phyloP scores from a whole-genome alignment of 2,797 vertebrate species.

The Neosilurus hyrtlii region DNA sequence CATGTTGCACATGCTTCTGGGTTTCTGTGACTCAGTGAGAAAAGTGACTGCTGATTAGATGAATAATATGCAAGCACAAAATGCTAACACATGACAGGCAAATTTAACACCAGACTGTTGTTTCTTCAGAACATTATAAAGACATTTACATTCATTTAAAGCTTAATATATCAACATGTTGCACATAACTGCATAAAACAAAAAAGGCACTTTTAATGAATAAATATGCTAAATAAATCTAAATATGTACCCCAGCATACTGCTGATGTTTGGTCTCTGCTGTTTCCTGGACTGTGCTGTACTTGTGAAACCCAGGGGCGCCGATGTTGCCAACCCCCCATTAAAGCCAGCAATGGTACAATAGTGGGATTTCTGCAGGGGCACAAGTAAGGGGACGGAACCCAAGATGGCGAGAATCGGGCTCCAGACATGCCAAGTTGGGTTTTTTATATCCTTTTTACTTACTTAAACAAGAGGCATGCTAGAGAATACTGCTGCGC shows the following conservation, averaged over 20 bases:
- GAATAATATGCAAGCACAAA: not conserved
- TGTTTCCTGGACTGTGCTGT: slow-evolving; percentile 34
- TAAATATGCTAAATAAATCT: not conserved
- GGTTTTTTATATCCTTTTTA: slow-evolving; percentile 19
- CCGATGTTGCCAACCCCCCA: not conserved
- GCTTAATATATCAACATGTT: not conserved
- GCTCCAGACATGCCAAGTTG: slow-evolving; percentile 26
- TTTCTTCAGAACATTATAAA: not conserved
- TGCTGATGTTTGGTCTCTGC: slow-evolving; percentile 19
- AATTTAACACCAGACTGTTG: not conserved
- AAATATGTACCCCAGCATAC: not conserved
- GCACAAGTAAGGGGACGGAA: slow-evolving; percentile 17
- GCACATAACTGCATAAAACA: not conserved
- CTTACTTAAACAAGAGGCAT: slow-evolving; percentile 32
- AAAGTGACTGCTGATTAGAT: not conserved
- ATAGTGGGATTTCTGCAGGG: slow-evolving; percentile 34
- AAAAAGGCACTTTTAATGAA: not conserved
- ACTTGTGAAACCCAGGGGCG: slow-evolving; percentile 17
- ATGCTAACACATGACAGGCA: not conserved
- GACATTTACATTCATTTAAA: not conserved
- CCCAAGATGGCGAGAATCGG: slow-evolving; percentile 4
- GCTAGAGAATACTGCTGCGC: slow-evolving; percentile 15
- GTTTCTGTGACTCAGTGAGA: not conserved
- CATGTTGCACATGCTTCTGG: not conserved
- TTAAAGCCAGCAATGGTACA: not conserved